Conservation (phyloP, 2,113 vertebrate genomes). For the Picathartes gymnocephalus region DNA sequence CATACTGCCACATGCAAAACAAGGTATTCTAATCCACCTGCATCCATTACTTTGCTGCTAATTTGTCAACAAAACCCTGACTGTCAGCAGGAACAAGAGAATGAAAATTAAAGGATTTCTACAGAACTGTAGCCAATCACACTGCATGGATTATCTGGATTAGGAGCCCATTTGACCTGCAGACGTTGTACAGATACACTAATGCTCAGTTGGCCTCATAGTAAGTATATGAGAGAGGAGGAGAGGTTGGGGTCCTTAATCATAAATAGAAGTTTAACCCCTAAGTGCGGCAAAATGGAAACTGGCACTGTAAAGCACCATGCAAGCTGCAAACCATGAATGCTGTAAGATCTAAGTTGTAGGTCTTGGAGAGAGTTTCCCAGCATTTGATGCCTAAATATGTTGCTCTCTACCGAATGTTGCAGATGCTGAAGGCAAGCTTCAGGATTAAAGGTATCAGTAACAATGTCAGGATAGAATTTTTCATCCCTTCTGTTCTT, state of each 20-base stretch:
- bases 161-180: conserved; percentile 48
- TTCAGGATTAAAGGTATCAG: neutral
- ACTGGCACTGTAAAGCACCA: neutral
- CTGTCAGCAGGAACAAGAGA: conserved; percentile 10
- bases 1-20: neutral
- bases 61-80: conserved; percentile 32
- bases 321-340: neutral
- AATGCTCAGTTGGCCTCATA: conserved; percentile 3
- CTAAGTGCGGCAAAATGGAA: neutral
- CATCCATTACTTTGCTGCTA: conserved; percentile 6
- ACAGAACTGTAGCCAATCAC: conserved; percentile 32
- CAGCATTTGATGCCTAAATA: neutral
- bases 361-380: accelerated
- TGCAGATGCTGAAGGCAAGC: neutral
- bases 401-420: neutral
- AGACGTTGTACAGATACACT: neutral
- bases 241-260: neutral
- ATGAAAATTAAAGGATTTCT: conserved; percentile 50
- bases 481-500: neutral
- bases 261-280: conserved; percentile 11
- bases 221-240: neutral
- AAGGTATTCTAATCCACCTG: conserved; percentile 4
- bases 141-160: conserved; percentile 52
- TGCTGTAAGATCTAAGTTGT: neutral
- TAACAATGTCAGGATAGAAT: neutral